These are phyloP conservation scores for Polyodon spathula DNA, from an alignment of 2,113 vertebrate genomes.

Conservation along the genomic window DNA sequence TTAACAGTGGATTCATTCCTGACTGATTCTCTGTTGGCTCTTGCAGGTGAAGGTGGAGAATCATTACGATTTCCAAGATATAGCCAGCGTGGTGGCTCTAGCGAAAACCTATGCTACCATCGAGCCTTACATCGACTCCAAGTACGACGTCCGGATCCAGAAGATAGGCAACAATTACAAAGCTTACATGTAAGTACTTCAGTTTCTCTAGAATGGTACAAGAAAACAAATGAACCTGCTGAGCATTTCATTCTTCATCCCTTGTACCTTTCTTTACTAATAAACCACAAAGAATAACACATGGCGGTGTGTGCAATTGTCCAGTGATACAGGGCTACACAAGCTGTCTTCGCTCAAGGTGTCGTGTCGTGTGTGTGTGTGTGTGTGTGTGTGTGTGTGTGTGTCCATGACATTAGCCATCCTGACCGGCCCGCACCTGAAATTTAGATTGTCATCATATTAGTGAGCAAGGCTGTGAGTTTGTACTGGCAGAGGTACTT, in stretches of 20 bases:
- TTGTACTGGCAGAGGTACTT: too few relatives aligned
- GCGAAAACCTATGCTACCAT: slow-evolving; percentile 86
- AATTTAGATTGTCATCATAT: too few relatives aligned
- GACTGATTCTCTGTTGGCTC: slow-evolving; percentile 20
- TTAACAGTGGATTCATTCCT: slow-evolving; percentile 1
- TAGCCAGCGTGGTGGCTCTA: slow-evolving; percentile 87
- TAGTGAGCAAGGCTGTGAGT: too few relatives aligned
- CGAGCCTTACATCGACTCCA: slow-evolving; percentile 85
- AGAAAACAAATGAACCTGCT: neutral
- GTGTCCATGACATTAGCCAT: too few relatives aligned
- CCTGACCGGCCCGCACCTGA: too few relatives aligned
- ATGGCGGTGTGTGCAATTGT: neutral
- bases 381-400: too few relatives aligned
- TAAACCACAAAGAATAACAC: neutral
- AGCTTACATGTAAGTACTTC: slow-evolving; percentile 85
- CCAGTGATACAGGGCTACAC: neutral
- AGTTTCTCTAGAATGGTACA: neutral
- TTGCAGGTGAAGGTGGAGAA: slow-evolving; percentile 90
- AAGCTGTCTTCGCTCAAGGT: too few relatives aligned
- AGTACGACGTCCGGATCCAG: slow-evolving; percentile 93
- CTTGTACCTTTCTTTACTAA: neutral
- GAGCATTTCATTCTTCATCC: neutral
- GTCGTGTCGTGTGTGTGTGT: too few relatives aligned
- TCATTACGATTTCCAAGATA: slow-evolving; percentile 85
- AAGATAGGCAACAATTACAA: slow-evolving; percentile 98